Evolutionary conservation across 2,113 vertebrate species (phyloP).

Genomic region (Mohoua ochrocephala): DNA sequence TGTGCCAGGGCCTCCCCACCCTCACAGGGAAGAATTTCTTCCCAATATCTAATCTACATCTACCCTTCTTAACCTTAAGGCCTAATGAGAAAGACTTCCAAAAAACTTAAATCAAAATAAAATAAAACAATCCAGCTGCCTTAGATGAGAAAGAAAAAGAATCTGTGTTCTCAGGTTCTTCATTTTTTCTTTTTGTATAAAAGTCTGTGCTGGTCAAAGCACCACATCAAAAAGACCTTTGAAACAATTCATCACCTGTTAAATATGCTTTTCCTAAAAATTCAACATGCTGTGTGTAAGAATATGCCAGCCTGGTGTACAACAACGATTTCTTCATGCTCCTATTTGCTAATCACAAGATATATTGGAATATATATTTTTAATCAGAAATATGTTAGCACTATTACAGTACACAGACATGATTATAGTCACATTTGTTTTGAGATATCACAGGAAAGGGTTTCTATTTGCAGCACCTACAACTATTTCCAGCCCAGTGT

Average conservation of each 20-base stretch:
- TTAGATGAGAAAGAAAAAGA: neutral
- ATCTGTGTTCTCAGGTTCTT: neutral
- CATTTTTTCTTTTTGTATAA: neutral
- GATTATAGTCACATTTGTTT: neutral
- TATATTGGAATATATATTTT: neutral
- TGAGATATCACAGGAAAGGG: neutral
- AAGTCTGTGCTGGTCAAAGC: neutral
- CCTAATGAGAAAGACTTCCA: neutral
- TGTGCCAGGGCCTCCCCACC: neutral
- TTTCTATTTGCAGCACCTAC: conserved; percentile 6
- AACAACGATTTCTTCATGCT: neutral
- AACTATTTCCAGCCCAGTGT: conserved; percentile 3
- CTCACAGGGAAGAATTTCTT: rapidly evolving
- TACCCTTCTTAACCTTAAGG: neutral
- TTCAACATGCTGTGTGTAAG: neutral
- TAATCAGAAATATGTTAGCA: neutral
- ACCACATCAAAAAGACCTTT: neutral
- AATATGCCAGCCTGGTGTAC: neutral
- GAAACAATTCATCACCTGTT: neutral
- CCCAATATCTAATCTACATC: neutral
- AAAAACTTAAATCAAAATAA: neutral
- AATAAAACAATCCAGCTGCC: neutral
- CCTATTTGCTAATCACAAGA: neutral
- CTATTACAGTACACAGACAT: neutral
- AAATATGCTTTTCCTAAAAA: neutral